Base-by-base conservation (phyloP, 37 sponge, comb jelly and placozoan genomes). In the Aphrocallistes beatrix region DNA sequence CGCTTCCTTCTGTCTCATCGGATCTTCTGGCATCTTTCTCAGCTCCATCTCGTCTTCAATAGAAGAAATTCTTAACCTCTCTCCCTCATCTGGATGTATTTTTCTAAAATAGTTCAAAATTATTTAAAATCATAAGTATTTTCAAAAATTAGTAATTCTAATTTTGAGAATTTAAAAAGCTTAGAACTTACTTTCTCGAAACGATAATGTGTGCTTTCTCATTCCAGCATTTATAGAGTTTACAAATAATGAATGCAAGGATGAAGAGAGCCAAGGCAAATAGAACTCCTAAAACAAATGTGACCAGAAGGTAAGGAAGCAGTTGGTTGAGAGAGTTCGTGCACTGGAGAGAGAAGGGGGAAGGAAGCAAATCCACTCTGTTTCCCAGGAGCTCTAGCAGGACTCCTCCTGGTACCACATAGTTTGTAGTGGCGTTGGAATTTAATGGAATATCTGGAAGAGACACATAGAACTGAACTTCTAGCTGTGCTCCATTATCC, bases 321-420 rank as follows among this genome's bases (percentile, higher is more conserved):
- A 39, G 28, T 23, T 6, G 38, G 25, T 82, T 82, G 30, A 34
- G 83, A 37, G 25, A 82, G 82, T 21, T 21, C 10, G 82, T 81
- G 17, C 17, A 21, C 3, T 25, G 1, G 10, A 37, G 17, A 25
- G 75, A 32, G 3, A 60, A 6, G 21, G n/a, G 10, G 75, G 6
- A 8, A 6, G 25, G 6, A 28, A 60, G 8, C 34, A 60, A 21
- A 30, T 28, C 75, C 10, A 19, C n/a, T 6, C n/a, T 60, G 13
- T 42, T 16, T 3, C 34, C 34, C 34, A 60, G 28, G 34, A 28
- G 28, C 21, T 60, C 75, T 19, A 19, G n/a, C 21, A 60, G 75
- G 32, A 60, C 75, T 13, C n/a, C 75, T 28, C 75, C 75, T 60
- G 75, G 75, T 13, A 60, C 75, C 75, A 60, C 75, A 30, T 60